These are phyloP conservation scores for Lasioglossum oenotherae DNA, from an alignment of 2,888 invertebrate species.

Conservation along the genomic window DNA sequence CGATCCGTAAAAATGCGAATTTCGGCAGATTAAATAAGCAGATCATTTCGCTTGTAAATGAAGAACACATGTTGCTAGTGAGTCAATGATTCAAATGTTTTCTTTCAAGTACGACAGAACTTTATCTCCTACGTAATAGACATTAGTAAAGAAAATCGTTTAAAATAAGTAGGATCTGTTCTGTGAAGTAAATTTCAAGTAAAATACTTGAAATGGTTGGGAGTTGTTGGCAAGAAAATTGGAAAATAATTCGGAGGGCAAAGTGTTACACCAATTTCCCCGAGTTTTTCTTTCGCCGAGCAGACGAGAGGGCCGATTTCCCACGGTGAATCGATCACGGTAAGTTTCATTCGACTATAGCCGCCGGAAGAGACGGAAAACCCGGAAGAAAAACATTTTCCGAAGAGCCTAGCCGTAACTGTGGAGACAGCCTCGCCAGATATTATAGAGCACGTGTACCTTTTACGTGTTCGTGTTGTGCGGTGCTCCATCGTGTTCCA, in stretches of 20 bases:
- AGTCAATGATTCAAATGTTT: too few relatives aligned
- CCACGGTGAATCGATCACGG: neutral
- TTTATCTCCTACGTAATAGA: too few relatives aligned
- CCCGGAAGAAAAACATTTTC: neutral
- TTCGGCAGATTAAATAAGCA: neutral
- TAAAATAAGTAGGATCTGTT: too few relatives aligned
- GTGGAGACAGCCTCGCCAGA: constrained; percentile 4
- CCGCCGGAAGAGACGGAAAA: neutral
- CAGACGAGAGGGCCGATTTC: neutral
- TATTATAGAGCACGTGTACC: constrained; percentile 40
- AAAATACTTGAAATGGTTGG: too few relatives aligned
- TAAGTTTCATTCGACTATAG: neutral
- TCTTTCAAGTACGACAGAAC: too few relatives aligned
- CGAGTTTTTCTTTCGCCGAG: neutral
- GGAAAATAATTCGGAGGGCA: too few relatives aligned
- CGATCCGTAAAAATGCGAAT: neutral
- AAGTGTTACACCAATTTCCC: neutral
- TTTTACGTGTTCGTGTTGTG: constrained; percentile 45
- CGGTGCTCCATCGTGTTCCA: constrained; percentile 28
- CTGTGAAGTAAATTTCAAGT: too few relatives aligned
- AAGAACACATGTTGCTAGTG: too few relatives aligned
- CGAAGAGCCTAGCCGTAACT: neutral
- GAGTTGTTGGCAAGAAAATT: too few relatives aligned
- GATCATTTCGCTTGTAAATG: too few relatives aligned
- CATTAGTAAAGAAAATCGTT: too few relatives aligned